These are phyloP conservation scores for Saccopteryx leptura DNA, from an alignment of 2,113 vertebrate species.

Conservation along the genomic window DNA sequence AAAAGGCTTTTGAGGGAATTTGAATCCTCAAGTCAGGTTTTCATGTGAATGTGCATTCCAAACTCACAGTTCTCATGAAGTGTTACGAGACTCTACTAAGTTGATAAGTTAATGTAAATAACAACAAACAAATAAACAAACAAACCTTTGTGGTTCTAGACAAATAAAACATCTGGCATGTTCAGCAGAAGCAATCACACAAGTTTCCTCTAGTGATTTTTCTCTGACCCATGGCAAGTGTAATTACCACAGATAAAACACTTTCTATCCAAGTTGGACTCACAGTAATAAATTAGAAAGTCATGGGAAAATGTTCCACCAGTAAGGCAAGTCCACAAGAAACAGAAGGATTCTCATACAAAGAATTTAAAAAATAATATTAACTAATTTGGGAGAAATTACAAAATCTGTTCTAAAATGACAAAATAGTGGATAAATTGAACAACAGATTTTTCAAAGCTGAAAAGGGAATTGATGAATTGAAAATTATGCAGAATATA, in stretches of 20 bases:
- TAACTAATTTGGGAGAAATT: neutral
- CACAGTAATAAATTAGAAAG: neutral
- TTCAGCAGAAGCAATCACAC: neutral
- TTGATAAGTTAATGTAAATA: neutral
- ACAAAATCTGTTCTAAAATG: conserved; percentile 13
- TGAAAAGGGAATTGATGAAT: neutral
- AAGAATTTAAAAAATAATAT: neutral
- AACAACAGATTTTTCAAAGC: neutral
- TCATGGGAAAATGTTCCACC: neutral
- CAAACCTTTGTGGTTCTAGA: neutral
- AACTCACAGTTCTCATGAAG: neutral
- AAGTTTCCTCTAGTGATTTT: neutral
- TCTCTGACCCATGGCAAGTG: neutral
- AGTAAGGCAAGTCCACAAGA: neutral
- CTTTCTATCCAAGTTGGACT: neutral
- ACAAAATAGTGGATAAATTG: neutral
- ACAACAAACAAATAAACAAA: neutral
- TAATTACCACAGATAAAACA: neutral
- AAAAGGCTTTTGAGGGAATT: neutral
- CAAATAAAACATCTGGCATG: neutral
- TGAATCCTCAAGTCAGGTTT: neutral
- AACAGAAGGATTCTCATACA: neutral
- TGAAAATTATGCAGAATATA: conserved; percentile 3
- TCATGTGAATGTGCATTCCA: neutral
- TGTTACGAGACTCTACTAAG: neutral